A percentile compares a stretch with the other conserved stretches of the same genome.
These are phyloP conservation scores for Bimastos eiseni DNA, from an alignment of 2,888 invertebrate genomes.

Conservation along the genomic window DNA sequence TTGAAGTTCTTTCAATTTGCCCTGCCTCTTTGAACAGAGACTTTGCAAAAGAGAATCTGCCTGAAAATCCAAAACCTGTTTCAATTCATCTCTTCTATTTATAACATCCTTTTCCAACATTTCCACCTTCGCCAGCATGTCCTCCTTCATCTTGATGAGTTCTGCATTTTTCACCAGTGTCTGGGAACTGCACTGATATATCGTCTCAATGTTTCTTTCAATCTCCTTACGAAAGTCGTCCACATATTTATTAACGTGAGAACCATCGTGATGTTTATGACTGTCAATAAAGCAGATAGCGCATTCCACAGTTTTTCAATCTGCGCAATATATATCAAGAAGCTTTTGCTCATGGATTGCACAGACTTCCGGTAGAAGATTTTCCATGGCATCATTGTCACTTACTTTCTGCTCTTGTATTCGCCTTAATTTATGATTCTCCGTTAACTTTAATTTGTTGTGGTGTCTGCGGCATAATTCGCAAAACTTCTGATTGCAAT, in stretches of 20 bases:
- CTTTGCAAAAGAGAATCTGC: background rate
- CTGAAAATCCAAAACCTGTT: background rate
- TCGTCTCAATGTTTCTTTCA: background rate
- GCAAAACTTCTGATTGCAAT: background rate
- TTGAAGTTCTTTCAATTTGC: background rate
- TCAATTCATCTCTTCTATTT: background rate
- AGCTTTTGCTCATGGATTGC: background rate
- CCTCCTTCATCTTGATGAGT: background rate
- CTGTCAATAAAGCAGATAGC: background rate
- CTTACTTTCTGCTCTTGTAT: background rate
- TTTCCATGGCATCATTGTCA: background rate
- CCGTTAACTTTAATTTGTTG: background rate
- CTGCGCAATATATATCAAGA: background rate
- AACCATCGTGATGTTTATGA: background rate
- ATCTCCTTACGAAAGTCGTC: background rate
- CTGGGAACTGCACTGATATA: background rate
- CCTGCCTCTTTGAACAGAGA: background rate
- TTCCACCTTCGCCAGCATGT: background rate
- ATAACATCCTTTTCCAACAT: background rate
- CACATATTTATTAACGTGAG: background rate
- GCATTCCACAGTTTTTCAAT: background rate
- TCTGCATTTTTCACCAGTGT: background rate
- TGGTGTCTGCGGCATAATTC: background rate
- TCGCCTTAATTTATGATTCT: background rate
- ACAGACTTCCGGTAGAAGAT: background rate